phyloP scores from a whole-genome alignment of 2,888 invertebrate genomes.

The Lamellibrachia columna region DNA sequence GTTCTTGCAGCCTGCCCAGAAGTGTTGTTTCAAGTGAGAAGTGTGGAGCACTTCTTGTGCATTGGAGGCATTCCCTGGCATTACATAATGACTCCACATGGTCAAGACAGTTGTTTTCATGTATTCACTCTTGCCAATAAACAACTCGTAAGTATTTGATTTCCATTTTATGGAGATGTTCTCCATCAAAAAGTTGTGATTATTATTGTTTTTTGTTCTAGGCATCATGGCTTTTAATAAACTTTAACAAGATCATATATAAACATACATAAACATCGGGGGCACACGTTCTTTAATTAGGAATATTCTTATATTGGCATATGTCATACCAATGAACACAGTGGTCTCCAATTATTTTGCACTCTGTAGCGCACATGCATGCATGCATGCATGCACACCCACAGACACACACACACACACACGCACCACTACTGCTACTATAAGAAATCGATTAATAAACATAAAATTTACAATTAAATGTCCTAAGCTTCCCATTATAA shows the following conservation, averaged over 20 bases:
- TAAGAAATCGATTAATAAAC: too few relatives aligned
- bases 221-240: not conserved
- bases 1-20: constrained; percentile 40
- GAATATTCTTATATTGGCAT: not conserved
- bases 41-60: constrained; percentile 51
- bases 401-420: too few relatives aligned
- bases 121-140: constrained; percentile 38
- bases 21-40: constrained; percentile 51
- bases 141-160: constrained; percentile 28
- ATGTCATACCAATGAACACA: not conserved
- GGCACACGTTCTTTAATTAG: not conserved
- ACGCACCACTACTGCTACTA: too few relatives aligned
- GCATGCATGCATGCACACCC: too few relatives aligned
- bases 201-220: not conserved
- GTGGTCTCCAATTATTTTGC: too few relatives aligned
- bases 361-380: too few relatives aligned
- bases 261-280: not conserved
- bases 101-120: constrained; percentile 44
- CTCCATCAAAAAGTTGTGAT: not conserved
- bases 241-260: not conserved
- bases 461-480: too few relatives aligned
- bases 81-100: constrained; percentile 51
- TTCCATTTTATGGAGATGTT: not conserved
- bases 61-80: constrained; percentile 59
- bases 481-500: too few relatives aligned